Conservation (phyloP, 30 jellyfish, hydroid and myxozoan genomes). For the Turritopsis rubra region DNA sequence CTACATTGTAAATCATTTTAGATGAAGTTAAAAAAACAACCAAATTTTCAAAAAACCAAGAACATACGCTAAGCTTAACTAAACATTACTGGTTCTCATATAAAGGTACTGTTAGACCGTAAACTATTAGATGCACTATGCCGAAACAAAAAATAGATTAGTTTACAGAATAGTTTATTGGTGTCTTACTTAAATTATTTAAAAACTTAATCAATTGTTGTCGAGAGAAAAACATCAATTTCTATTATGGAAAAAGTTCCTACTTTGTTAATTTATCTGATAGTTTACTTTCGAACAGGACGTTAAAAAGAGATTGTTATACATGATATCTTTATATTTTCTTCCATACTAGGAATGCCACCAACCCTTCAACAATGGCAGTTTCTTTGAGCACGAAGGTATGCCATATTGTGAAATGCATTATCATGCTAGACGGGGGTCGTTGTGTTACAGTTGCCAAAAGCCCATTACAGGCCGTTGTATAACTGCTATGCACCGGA, state of each 20-base stretch:
- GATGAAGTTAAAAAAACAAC: too few relatives aligned
- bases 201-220: neutral
- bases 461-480: slow-evolving; percentile 94
- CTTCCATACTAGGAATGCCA: slow-evolving; percentile 60
- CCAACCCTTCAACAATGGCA: slow-evolving; percentile 85
- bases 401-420: slow-evolving; percentile 98
- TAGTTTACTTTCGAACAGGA: neutral
- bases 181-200: neutral
- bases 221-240: neutral
- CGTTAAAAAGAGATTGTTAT: too few relatives aligned
- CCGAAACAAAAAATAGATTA: neutral
- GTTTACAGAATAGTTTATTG: neutral
- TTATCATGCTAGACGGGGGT: slow-evolving; percentile 94
- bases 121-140: too few relatives aligned
- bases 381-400: slow-evolving; percentile 90
- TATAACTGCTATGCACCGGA: slow-evolving; percentile 91
- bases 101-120: too few relatives aligned
- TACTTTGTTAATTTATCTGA: neutral
- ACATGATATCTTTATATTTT: too few relatives aligned
- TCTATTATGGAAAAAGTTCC: too few relatives aligned
- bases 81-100: too few relatives aligned
- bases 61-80: too few relatives aligned
- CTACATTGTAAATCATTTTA: too few relatives aligned
- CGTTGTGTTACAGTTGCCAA: slow-evolving; percentile 95
- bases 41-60: too few relatives aligned